Percentiles rank a stretch among this genome's conserved stretches.
These are phyloP conservation scores for Rhodinocichla rosea DNA, from an alignment of 2,113 vertebrate genomes.

Conservation along the genomic window DNA sequence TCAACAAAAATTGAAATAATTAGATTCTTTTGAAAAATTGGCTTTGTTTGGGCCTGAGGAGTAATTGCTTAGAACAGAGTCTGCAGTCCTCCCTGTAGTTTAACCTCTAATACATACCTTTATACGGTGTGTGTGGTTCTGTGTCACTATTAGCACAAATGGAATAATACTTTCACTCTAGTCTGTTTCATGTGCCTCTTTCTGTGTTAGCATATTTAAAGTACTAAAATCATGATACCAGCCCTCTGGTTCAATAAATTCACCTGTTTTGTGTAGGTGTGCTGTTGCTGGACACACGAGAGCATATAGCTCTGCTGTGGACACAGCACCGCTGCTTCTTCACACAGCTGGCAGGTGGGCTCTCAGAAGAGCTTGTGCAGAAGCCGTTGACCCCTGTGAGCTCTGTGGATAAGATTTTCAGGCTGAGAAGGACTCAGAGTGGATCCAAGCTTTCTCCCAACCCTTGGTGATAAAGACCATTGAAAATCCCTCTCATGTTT, in stretches of 20 bases:
- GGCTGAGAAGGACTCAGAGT: neutral
- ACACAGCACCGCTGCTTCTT: neutral
- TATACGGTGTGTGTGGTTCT: neutral
- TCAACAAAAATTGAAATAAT: neutral
- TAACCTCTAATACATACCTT: neutral
- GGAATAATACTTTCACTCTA: neutral
- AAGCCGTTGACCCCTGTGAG: neutral
- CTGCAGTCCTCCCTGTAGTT: neutral
- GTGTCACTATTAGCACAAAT: neutral
- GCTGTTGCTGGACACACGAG: neutral
- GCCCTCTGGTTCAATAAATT: neutral
- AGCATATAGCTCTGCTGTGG: neutral
- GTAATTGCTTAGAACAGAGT: neutral
- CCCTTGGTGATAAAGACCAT: neutral
- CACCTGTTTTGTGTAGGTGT: neutral
- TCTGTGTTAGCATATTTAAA: neutral
- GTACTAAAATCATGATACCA: neutral
- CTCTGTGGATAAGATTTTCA: neutral
- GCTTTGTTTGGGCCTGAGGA: neutral
- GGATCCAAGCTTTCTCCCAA: neutral
- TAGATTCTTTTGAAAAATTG: neutral
- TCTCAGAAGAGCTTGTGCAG: neutral
- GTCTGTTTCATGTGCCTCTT: neutral
- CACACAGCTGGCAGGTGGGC: neutral
- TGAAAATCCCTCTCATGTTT: neutral